phyloP scores from a whole-genome alignment of 2,888 invertebrate genomes.

The Dryomyza anilis region DNA sequence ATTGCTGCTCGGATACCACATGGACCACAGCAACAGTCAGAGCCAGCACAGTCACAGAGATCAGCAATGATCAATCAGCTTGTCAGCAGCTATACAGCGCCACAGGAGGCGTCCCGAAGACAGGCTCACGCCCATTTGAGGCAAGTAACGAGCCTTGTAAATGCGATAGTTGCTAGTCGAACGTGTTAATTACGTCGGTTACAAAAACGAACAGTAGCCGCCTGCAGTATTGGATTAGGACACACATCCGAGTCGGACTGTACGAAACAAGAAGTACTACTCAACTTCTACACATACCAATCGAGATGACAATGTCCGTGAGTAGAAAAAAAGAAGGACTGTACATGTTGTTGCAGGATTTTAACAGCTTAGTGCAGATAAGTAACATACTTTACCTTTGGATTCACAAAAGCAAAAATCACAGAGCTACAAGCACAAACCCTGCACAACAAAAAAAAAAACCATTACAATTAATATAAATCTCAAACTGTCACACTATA shows the following conservation, averaged over 20 bases:
- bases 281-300: too few species aligned
- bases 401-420: too few species aligned
- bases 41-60: not conserved
- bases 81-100: not conserved
- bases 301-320: too few species aligned
- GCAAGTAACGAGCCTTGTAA: not conserved
- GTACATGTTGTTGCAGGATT: too few species aligned
- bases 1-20: too few species aligned
- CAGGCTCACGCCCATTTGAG: not conserved
- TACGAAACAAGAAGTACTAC: not conserved
- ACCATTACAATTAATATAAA: too few species aligned
- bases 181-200: slow-evolving; percentile 17
- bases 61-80: not conserved
- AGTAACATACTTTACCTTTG: too few species aligned
- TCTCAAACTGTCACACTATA: too few species aligned
- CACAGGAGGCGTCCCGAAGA: not conserved
- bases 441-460: too few species aligned
- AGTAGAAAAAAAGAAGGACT: too few species aligned
- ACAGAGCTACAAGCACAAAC: too few species aligned
- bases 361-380: too few species aligned
- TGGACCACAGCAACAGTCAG: not conserved
- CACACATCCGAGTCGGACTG: not conserved
- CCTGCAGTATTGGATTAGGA: not conserved
- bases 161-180: not conserved
- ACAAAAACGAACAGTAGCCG: not conserved